A percentile compares a stretch with the other conserved stretches of the same genome.
phyloP scores from a whole-genome alignment of 2,888 invertebrate genomes.

The Eurytoma californica region DNA sequence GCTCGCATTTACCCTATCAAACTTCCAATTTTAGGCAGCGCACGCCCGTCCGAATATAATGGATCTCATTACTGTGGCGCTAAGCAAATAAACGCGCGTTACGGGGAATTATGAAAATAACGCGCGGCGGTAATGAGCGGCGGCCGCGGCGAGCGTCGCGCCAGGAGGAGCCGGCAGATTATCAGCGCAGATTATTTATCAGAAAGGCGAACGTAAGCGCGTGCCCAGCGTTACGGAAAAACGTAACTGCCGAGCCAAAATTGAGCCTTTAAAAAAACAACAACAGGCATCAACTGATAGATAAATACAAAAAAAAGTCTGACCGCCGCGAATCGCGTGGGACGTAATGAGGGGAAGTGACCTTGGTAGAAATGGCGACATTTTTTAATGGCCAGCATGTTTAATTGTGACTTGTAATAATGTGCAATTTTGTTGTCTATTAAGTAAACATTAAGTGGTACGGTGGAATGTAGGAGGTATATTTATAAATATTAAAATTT shows the following conservation, averaged over 20 bases:
- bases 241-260: background rate
- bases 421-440: too few species aligned
- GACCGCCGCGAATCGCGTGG: background rate
- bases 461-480: too few species aligned
- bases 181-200: slow-evolving; percentile 36
- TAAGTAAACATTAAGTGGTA: too few species aligned
- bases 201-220: slow-evolving; percentile 14
- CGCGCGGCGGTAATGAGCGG: background rate
- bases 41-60: background rate
- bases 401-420: too few species aligned
- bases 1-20: too few species aligned
- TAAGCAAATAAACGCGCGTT: background rate
- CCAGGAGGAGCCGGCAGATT: slow-evolving; percentile 8
- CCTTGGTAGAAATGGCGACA: too few species aligned
- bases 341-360: too few species aligned
- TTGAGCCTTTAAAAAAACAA: background rate
- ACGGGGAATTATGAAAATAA: slow-evolving; percentile 27
- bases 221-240: slow-evolving; percentile 27
- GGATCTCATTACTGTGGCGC: background rate
- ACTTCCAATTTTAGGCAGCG: too few species aligned
- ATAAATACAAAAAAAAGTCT: background rate
- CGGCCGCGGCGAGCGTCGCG: slow-evolving; percentile 6
- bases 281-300: background rate
- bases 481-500: too few species aligned
- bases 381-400: too few species aligned